These are phyloP conservation scores for Crotalus viridis DNA, from an alignment of 2,113 vertebrate species.

Conservation along the genomic window DNA sequence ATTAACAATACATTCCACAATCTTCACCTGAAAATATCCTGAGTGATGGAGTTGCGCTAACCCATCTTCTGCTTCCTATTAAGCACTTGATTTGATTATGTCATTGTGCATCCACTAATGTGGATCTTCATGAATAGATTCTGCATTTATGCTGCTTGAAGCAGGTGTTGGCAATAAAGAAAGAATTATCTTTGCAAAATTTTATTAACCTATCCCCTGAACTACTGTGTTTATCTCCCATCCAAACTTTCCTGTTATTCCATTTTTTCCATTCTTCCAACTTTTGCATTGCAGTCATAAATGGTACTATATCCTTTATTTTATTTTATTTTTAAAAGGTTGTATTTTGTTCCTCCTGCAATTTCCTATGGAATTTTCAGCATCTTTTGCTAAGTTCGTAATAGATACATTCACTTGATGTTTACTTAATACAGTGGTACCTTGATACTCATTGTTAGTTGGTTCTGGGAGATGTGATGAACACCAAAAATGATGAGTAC, in stretches of 20 bases:
- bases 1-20: not conserved
- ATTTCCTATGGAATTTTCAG: not conserved
- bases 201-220: not conserved
- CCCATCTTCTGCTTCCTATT: not conserved
- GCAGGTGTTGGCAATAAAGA: not conserved
- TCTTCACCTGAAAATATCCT: not conserved
- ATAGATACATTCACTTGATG: not conserved
- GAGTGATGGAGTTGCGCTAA: not conserved
- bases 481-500: not conserved
- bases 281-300: not conserved
- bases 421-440: not conserved
- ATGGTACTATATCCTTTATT: not conserved
- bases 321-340: not conserved
- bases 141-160: not conserved
- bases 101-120: not conserved
- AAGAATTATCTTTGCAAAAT: not conserved
- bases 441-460: not conserved
- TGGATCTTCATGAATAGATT: not conserved
- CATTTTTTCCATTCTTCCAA: not conserved
- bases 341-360: not conserved
- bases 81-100: not conserved
- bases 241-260: not conserved
- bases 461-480: not conserved
- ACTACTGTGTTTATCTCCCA: not conserved
- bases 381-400: not conserved